Conservation (phyloP, 2,113 vertebrate genomes). For the Cariama cristata region DNA sequence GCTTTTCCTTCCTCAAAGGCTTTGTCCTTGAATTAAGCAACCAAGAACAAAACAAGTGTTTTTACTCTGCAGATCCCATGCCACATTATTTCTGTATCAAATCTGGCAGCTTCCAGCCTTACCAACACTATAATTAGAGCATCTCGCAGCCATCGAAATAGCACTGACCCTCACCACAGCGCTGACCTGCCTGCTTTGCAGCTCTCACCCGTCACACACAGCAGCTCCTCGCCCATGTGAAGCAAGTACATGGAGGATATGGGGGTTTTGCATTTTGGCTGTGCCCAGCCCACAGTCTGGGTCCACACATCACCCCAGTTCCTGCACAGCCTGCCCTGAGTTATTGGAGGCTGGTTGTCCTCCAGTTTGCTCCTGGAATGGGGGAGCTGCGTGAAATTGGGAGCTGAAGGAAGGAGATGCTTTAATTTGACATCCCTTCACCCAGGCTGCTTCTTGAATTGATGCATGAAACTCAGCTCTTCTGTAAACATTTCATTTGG, state of each 20-base stretch:
- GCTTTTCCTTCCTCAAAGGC: background rate
- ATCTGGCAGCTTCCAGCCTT: conserved; percentile 20
- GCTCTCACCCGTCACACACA: background rate
- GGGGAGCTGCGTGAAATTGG: background rate
- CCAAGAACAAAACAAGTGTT: background rate
- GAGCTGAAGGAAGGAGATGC: background rate
- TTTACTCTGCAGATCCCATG: background rate
- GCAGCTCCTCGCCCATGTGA: background rate
- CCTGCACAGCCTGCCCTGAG: background rate
- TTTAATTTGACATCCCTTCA: background rate
- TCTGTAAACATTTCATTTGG: background rate
- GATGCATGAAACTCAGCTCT: background rate
- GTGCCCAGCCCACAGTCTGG: background rate
- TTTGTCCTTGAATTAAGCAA: background rate
- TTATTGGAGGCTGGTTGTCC: background rate
- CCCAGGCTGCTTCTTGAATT: background rate
- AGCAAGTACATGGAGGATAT: rapidly evolving
- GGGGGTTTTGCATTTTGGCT: background rate
- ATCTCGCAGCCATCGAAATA: background rate
- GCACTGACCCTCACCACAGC: background rate
- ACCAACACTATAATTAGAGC: conserved; percentile 55
- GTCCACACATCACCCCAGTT: background rate
- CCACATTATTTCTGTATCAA: background rate
- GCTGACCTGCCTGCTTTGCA: background rate
- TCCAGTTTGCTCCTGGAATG: background rate